Conservation (phyloP, 2,113 vertebrate genomes). For the Melanostigma gelatinosum region DNA sequence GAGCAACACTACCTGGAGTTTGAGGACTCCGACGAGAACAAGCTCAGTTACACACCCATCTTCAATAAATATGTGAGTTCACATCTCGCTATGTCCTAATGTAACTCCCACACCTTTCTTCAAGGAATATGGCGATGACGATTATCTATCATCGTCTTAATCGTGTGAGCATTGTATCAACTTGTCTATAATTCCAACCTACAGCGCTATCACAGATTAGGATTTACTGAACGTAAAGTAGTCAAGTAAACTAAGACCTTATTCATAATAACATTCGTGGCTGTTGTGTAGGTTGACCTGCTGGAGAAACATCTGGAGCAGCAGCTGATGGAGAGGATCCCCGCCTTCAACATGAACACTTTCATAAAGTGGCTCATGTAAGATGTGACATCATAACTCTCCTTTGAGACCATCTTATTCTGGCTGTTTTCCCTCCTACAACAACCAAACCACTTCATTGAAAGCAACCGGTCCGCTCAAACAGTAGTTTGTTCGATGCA, state of each 20-base stretch:
- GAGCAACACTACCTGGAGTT: conserved; percentile 96
- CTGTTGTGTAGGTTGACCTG: conserved; percentile 85
- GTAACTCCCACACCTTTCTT: background rate
- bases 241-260: background rate
- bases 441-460: background rate
- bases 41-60: conserved; percentile 92
- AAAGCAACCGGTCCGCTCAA: background rate
- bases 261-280: background rate
- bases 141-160: background rate
- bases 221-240: background rate
- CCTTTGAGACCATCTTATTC: background rate
- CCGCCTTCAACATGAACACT: conserved; percentile 89
- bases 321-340: conserved; percentile 88
- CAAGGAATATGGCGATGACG: background rate
- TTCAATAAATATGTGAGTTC: conserved; percentile 97
- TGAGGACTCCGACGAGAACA: conserved; percentile 96
- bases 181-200: background rate
- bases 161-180: too few relatives aligned
- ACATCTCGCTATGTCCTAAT: background rate
- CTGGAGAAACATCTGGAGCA: conserved; percentile 94
- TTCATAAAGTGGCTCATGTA: conserved; percentile 91
- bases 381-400: conserved; percentile 58
- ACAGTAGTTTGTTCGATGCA: background rate
- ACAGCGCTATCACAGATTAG: background rate
- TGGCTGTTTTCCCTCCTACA: background rate